phyloP scores from a whole-genome alignment of 2,888 invertebrate species.

The Hemicrepidius hirtus region DNA sequence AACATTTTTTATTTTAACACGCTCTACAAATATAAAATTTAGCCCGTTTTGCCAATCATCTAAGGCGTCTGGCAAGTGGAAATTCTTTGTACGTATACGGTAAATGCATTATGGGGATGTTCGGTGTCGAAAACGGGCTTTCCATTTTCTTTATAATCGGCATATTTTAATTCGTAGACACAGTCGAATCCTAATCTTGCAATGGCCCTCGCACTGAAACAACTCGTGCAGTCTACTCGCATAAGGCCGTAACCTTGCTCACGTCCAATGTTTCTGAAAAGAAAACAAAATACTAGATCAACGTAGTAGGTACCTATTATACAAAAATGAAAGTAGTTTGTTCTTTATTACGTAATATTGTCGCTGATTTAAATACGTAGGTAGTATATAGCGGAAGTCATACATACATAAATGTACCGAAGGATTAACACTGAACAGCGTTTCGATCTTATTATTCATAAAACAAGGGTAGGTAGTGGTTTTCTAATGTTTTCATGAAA shows the following conservation, averaged over 20 bases:
- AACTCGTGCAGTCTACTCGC: conserved; percentile 84
- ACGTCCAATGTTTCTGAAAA: conserved; percentile 76
- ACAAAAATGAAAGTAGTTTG: background rate
- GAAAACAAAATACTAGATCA: conserved; percentile 15
- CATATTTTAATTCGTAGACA: conserved; percentile 79
- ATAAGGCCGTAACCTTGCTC: conserved; percentile 76
- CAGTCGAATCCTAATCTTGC: conserved; percentile 82
- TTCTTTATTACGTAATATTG: no score
- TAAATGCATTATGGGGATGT: conserved; percentile 68
- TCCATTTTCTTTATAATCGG: conserved; percentile 78
- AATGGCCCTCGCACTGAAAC: conserved; percentile 84
- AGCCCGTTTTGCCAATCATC: no score
- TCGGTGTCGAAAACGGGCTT: conserved; percentile 80
- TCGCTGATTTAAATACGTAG: no score
- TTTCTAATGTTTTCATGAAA: no score
- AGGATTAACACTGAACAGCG: no score
- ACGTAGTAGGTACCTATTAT: no score
- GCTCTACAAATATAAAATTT: no score
- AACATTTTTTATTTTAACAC: no score
- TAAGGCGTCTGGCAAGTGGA: conserved; percentile 8
- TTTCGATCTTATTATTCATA: no score
- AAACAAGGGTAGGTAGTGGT: no score
- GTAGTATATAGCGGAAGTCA: no score
- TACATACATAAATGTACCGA: no score
- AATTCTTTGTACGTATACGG: conserved; percentile 64